Evolutionary conservation across 2,888 invertebrate genomes (phyloP).

Genomic region (Idaea straminata): DNA sequence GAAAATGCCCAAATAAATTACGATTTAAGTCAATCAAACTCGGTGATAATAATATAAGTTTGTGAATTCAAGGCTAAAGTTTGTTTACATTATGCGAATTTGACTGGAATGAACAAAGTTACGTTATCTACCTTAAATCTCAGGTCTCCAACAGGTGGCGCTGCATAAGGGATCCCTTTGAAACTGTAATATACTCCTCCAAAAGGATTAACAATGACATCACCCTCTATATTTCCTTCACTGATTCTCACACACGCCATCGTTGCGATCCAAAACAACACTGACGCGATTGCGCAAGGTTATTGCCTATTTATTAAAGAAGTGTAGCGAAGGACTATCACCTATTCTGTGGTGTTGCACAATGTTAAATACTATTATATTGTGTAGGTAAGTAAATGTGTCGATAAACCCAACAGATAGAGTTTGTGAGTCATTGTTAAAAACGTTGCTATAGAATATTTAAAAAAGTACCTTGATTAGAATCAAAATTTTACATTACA

Average conservation of each 20-base stretch:
- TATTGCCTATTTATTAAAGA: not conserved
- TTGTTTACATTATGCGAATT: not conserved
- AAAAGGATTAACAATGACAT: slow-evolving; percentile 30
- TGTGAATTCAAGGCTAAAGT: not conserved
- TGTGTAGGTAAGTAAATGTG: no score
- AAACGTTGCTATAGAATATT: no score
- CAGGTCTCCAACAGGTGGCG: slow-evolving; percentile 66
- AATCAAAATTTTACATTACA: no score
- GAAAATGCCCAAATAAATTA: no score
- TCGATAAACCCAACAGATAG: no score
- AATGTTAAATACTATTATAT: no score
- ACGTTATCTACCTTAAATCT: slow-evolving; percentile 63
- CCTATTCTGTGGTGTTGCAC: not conserved
- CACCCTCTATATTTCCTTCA: slow-evolving; percentile 47
- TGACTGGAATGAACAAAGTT: not conserved
- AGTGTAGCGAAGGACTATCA: not conserved
- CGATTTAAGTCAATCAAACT: no score
- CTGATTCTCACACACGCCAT: slow-evolving; percentile 40
- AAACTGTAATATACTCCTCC: slow-evolving; percentile 42
- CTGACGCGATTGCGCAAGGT: not conserved
- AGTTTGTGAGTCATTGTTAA: no score
- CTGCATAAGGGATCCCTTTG: slow-evolving; percentile 71
- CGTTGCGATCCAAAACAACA: slow-evolving; percentile 6
- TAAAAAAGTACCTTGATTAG: no score
- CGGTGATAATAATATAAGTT: not conserved